Base-by-base conservation (phyloP, 92 coral and sea anemone genomes). In the Diadumene lineata region DNA sequence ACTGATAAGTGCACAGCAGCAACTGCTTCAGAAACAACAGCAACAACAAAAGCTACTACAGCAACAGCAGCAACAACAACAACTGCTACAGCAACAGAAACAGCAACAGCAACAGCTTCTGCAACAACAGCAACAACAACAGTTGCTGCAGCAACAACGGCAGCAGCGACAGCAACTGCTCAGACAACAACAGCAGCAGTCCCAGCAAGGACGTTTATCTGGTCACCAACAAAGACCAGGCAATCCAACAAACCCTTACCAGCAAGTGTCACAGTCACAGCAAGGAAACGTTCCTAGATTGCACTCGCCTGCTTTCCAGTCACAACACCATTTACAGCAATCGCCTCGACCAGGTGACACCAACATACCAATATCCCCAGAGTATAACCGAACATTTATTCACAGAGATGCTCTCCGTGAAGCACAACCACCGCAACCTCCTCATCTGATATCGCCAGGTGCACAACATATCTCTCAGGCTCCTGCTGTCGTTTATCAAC, bases 171-270 rank as follows among this genome's bases (percentile, higher is more conserved):
- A 30, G n/a, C 71, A 63, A 17, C 82, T 66, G 33, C 82, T 43
- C 2, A 53, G 57, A 33, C 82, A 66, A 31, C 75, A 68, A 28
- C 82, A 30, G 50, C 75, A 68, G 19, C 82, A 30, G 7, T 75
- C 31, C 7, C 66, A 50, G 2, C 82, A 73, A 62, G 48, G 65
- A 0, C 68, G 43, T 23, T 66, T 19, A 29, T 64, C 57, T 27
- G 44, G 44, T 17, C 18, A 67, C 50, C 89, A 76, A 32, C 83
- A 65, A 43, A 86, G 76, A 46, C 51, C 74, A 28, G 64, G 57
- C 4, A 62, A 70, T 26, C 86, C 72, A 23, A 66, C 30, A 29
- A 78, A 61, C 7, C 56, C 58, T 15, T 60, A 46, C 53, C 87
- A 77, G 66, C 72, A 34, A 68, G 66, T 56, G 21, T 24, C 81